A percentile compares a stretch with the other conserved stretches of the same genome.
These are phyloP conservation scores for Chironomus tentans DNA, from an alignment of 2,888 invertebrate species.

Conservation along the genomic window DNA sequence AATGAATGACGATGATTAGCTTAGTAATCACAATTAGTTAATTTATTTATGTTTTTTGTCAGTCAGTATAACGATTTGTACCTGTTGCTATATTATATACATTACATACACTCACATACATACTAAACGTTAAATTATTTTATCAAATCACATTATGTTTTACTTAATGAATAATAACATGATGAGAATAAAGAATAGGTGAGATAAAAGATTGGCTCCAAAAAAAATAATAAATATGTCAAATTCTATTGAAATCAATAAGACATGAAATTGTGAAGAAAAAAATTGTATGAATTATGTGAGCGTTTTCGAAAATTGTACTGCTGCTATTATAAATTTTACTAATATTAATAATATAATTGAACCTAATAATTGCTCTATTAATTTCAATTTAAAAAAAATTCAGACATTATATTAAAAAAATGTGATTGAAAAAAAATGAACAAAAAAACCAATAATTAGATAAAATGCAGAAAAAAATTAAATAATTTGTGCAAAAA, in stretches of 20 bases:
- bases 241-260: neutral
- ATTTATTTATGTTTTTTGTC: neutral
- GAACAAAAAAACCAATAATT: conserved; percentile 17
- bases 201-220: neutral
- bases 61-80: conserved; percentile 2
- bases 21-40: neutral
- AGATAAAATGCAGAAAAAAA: conserved; percentile 6
- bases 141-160: neutral
- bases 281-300: neutral
- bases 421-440: conserved; percentile 14
- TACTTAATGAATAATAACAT: neutral
- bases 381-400: neutral
- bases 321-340: neutral
- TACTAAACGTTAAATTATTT: neutral
- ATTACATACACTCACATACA: neutral
- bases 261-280: too few relatives aligned
- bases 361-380: neutral
- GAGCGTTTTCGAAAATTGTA: neutral
- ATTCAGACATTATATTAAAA: neutral
- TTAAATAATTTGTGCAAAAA: conserved; percentile 2
- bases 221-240: neutral
- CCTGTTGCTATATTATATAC: neutral
- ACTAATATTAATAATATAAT: neutral
- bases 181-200: neutral
- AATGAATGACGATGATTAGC: too few relatives aligned